These are phyloP conservation scores for Lepus townsendii DNA, from an alignment of 2,797 vertebrate species.

Conservation along the genomic window DNA sequence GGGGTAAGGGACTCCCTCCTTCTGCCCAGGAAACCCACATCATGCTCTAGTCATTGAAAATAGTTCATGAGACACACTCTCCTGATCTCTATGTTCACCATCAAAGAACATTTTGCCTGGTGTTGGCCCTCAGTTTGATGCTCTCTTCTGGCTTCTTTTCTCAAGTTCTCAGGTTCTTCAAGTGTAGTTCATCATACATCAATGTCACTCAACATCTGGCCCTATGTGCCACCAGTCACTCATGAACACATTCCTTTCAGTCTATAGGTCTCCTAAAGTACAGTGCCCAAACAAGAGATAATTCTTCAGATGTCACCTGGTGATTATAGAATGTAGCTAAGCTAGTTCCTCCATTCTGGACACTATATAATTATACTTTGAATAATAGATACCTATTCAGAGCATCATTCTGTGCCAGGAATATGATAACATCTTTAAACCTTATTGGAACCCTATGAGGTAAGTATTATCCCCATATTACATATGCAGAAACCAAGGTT, in stretches of 20 bases:
- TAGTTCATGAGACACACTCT: background rate
- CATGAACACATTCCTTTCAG: background rate
- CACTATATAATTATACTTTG: background rate
- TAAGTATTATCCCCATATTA: background rate
- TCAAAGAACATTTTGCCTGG: background rate
- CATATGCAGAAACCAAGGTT: background rate
- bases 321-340: background rate
- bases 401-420: background rate
- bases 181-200: background rate
- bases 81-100: background rate
- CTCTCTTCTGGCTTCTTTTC: background rate
- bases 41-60: background rate
- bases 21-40: background rate
- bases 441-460: background rate
- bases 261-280: background rate
- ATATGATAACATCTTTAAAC: background rate
- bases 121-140: background rate
- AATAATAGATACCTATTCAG: background rate
- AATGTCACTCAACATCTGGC: background rate
- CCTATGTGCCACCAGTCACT: background rate
- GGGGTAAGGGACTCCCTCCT: accelerated
- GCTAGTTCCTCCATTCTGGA: background rate
- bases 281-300: background rate
- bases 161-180: background rate
- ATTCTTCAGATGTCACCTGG: background rate